These are phyloP conservation scores for Conus ventricosus DNA, from an alignment of 1,140 invertebrate genomes.

Conservation along the genomic window DNA sequence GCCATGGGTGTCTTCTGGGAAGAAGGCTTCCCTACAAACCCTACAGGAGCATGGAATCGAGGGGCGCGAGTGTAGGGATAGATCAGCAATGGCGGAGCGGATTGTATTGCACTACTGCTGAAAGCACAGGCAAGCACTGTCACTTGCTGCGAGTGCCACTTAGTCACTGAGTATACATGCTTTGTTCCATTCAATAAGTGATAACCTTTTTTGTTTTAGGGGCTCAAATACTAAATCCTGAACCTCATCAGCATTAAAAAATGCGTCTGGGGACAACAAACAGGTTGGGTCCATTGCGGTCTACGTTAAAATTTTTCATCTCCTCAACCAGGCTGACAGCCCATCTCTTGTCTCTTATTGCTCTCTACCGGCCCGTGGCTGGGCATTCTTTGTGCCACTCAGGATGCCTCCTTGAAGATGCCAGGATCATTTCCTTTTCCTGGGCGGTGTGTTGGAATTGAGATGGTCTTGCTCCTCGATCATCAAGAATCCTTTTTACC, in stretches of 20 bases:
- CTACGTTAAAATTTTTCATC: slow-evolving; percentile 28
- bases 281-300: slow-evolving; percentile 13
- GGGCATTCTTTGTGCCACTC: slow-evolving; percentile 19
- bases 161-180: slow-evolving; percentile 11
- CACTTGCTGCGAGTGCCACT: background rate
- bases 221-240: slow-evolving; percentile 37
- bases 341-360: slow-evolving; percentile 13
- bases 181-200: slow-evolving; percentile 29
- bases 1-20: background rate
- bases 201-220: slow-evolving; percentile 26
- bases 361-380: slow-evolving; percentile 31
- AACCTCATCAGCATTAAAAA: slow-evolving; percentile 39
- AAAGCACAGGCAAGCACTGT: slow-evolving; percentile 17
- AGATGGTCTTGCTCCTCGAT: slow-evolving; percentile 26
- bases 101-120: slow-evolving; percentile 18
- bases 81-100: background rate
- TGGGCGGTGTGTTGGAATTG: slow-evolving; percentile 39
- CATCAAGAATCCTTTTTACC: slow-evolving; percentile 35
- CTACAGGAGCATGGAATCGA: background rate
- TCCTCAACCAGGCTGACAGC: slow-evolving; percentile 37
- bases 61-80: background rate
- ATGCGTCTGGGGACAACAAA: background rate
- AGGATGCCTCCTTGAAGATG: slow-evolving; percentile 23
- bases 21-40: background rate
- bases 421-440: slow-evolving; percentile 22